These are phyloP conservation scores for Chrysogorgia sp. DNA, from an alignment of 92 coral and sea anemone genomes.

Conservation along the genomic window DNA sequence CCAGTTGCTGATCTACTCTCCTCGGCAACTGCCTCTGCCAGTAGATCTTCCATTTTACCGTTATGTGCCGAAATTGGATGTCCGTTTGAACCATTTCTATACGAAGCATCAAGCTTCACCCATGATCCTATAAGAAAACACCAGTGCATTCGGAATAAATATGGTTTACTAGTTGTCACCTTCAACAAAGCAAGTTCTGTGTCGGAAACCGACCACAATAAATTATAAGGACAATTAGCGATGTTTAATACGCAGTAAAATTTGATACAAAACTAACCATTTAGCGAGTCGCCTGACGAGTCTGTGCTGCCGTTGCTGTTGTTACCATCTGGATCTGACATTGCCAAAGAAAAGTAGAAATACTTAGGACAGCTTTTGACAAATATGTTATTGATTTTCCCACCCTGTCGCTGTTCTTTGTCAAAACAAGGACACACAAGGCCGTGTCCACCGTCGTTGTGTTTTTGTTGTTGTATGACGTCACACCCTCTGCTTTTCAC, in stretches of 20 bases:
- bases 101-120: slow-evolving; percentile 88
- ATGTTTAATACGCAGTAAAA: slow-evolving; percentile 29
- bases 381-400: too few relatives aligned
- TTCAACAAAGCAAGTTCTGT: neutral
- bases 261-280: slow-evolving; percentile 63
- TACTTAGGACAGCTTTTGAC: slow-evolving; percentile 23
- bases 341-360: slow-evolving; percentile 19
- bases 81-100: slow-evolving; percentile 79
- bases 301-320: slow-evolving; percentile 79
- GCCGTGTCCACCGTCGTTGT: neutral
- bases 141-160: neutral
- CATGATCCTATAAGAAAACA: slow-evolving; percentile 77
- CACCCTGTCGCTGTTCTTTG: neutral
- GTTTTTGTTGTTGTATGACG: slow-evolving; percentile 44
- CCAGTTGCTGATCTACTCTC: slow-evolving; percentile 76
- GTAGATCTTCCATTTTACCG: slow-evolving; percentile 91
- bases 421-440: neutral
- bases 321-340: slow-evolving; percentile 51
- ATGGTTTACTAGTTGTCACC: neutral
- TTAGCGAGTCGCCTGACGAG: slow-evolving; percentile 83
- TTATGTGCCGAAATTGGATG: slow-evolving; percentile 86
- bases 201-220: slow-evolving; percentile 28
- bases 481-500: slow-evolving; percentile 12
- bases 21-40: slow-evolving; percentile 94
- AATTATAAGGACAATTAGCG: too few relatives aligned